Evolutionary conservation across 2,113 vertebrate species (phyloP), one percentile per base, ranked within the genome.

Genomic region (Thomomys bottae): DNA sequence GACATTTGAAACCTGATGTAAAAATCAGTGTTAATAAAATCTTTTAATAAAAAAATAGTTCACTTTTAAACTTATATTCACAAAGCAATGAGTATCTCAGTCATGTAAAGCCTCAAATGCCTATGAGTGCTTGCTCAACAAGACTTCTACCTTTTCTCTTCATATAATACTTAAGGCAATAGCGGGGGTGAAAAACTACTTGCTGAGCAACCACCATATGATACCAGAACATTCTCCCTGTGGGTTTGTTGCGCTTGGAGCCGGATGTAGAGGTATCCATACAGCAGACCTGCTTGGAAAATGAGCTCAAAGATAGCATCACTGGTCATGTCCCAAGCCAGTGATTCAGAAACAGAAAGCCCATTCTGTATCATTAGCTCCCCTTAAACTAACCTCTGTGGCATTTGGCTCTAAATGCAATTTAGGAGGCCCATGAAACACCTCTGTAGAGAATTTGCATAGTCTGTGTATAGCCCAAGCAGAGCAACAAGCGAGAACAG

Each of bases 71-170:
- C 14, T 54, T 54, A 54, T 54, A 54, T 54, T 54, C 49, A 54
- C 49, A 54, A 54, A 54, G 14, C 49, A 54, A 15, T 54, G 12
- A 54, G 49, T 54, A 54, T 54, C 14, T 59, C 40, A 23, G 57
- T 79, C 42, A 34, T 40, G 75, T 1, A 59, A 32, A 86, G 38
- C 34, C 32, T 61, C 38, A 77, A 28, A 12, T 80, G 8, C 75
- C 30, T 57, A 45, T 6, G 2, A 49, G 3, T 70, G 34, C 71
- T 75, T 84, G 42, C 26, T 77, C 36, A 57, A 45, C 64, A 75
- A 77, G 89, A n/a, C 24, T 21, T 66, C 84, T 59, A 42, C n/a
- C 76, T 40, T 73, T 82, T 95, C 76, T 82, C 57, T 76, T 82
- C 8, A 66, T 71, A 30, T 28, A 40, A 45, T 76, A 90, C 28